phyloP scores from a whole-genome alignment of 2,888 invertebrate genomes.

The Hermodice carunculata region DNA sequence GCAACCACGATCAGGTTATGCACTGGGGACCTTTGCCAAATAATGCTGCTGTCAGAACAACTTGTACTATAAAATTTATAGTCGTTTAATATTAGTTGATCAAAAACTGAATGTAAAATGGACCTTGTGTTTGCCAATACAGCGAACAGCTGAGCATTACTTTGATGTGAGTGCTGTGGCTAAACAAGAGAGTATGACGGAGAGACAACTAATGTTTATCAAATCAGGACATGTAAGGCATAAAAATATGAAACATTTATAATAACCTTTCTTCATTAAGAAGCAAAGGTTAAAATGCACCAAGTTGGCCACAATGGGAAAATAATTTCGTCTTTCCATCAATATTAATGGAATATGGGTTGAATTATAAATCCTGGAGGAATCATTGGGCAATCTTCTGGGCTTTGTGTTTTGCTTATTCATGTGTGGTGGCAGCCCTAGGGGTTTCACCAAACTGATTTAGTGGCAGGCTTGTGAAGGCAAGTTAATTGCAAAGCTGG shows the following conservation, averaged over 20 bases:
- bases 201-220: too few species aligned
- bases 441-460: conserved; percentile 60
- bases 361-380: conserved; percentile 19
- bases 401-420: conserved; percentile 21
- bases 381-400: conserved; percentile 16
- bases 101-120: too few species aligned
- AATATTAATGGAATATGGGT: conserved; percentile 14
- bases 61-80: too few species aligned
- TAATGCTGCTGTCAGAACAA: too few species aligned
- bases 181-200: too few species aligned
- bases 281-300: conserved; percentile 2
- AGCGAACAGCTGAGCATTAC: too few species aligned
- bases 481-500: conserved; percentile 23
- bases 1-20: too few species aligned
- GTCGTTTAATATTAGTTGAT: too few species aligned
- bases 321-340: conserved; percentile 16
- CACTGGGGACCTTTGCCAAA: too few species aligned
- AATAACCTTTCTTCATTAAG: conserved; percentile 16
- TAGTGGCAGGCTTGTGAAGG: conserved; percentile 18
- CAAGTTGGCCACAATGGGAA: background rate
- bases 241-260: conserved; percentile 4
- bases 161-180: too few species aligned
- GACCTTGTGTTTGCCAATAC: too few species aligned
- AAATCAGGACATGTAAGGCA: too few species aligned
- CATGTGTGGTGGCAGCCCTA: conserved; percentile 76